These are phyloP conservation scores for Drosophila anceps DNA, from an alignment of 2,888 invertebrate genomes.

Conservation along the genomic window DNA sequence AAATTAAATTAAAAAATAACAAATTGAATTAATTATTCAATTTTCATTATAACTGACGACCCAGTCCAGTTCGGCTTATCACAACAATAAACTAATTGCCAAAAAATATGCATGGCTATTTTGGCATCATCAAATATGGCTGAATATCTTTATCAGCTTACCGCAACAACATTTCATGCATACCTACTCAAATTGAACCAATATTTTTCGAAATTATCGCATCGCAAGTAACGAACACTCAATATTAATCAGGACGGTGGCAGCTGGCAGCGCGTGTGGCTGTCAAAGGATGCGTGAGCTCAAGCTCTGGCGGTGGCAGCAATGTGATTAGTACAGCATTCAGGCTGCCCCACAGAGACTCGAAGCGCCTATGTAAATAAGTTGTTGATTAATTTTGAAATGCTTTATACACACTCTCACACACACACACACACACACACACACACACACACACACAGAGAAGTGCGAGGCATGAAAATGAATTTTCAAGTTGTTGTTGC, in stretches of 20 bases:
- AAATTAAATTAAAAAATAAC: conserved; percentile 54
- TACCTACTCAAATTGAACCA: background rate
- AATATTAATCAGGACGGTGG: background rate
- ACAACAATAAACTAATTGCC: conserved; percentile 20
- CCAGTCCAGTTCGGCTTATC: background rate
- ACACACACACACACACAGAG: background rate
- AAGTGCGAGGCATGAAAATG: conserved; percentile 7
- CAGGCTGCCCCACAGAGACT: conserved; percentile 9
- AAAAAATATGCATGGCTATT: background rate
- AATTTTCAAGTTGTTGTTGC: conserved; percentile 13
- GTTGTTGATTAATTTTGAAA: conserved; percentile 73
- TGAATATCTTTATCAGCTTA: background rate
- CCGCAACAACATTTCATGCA: background rate
- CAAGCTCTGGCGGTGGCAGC: conserved; percentile 26
- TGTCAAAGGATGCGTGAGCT: conserved; percentile 11
- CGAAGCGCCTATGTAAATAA: conserved; percentile 58
- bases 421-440: background rate
- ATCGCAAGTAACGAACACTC: background rate
- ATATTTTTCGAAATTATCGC: background rate
- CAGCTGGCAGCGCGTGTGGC: background rate
- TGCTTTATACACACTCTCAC: conserved; percentile 25
- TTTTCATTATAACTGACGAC: conserved; percentile 14
- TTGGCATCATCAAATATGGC: background rate
- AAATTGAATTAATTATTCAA: conserved; percentile 50
- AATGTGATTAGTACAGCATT: conserved; percentile 14